Conservation (phyloP, 2,888 invertebrate genomes). For the Microplitis deprimator region DNA sequence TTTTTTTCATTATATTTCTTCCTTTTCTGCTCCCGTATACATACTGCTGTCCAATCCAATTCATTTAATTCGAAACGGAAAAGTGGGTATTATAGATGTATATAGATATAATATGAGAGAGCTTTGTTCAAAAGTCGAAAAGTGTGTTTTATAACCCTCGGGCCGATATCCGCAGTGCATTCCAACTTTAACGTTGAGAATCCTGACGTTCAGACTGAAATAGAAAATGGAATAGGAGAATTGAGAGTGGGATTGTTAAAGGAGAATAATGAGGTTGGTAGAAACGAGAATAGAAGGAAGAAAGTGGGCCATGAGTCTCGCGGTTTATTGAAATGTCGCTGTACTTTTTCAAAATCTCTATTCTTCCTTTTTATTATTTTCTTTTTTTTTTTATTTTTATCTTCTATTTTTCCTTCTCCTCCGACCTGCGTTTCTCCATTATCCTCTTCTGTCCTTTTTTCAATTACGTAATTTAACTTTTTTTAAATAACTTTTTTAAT, state of each 20-base stretch:
- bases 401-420: conserved; percentile 35
- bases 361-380: conserved; percentile 46
- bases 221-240: conserved; percentile 39
- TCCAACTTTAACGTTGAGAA: conserved; percentile 51
- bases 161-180: conserved; percentile 46
- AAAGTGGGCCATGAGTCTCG: conserved; percentile 60
- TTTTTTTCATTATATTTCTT: background rate
- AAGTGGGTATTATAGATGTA: conserved; percentile 3
- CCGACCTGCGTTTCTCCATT: conserved; percentile 7
- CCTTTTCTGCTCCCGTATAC: background rate
- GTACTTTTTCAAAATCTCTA: conserved; percentile 39
- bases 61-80: conserved; percentile 33
- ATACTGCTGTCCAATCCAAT: conserved; percentile 25
- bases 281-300: conserved; percentile 41
- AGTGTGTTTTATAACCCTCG: conserved; percentile 58
- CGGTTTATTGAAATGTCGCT: conserved; percentile 64
- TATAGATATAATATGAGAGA: conserved; percentile 3
- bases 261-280: conserved; percentile 44
- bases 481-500: background rate
- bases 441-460: background rate
- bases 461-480: background rate
- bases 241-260: conserved; percentile 37
- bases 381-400: conserved; percentile 31
- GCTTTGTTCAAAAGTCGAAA: conserved; percentile 60
- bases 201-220: conserved; percentile 24